A percentile compares a stretch with the other conserved stretches of the same genome.
These are phyloP conservation scores for Tolmerus cingulatus DNA, from an alignment of 2,888 invertebrate genomes.

Conservation along the genomic window DNA sequence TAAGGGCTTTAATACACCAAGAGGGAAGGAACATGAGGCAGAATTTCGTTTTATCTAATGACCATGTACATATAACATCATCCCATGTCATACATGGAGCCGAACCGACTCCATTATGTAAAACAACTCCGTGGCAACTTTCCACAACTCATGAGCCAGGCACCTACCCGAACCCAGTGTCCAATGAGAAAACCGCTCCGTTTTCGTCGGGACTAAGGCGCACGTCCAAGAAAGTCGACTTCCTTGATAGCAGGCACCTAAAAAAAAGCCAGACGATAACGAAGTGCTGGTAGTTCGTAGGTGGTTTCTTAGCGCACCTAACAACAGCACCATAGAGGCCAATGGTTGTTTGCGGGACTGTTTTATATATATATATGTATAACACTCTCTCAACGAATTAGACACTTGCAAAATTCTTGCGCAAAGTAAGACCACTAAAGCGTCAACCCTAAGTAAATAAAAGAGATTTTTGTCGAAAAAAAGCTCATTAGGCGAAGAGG, in stretches of 20 bases:
- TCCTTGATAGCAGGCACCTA: not conserved
- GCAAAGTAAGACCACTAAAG: not conserved
- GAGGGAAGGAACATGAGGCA: not conserved
- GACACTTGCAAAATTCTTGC: constrained; percentile 8
- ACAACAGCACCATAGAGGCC: not conserved
- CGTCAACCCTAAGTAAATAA: not conserved
- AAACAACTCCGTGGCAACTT: not conserved
- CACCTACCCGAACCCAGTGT: not conserved
- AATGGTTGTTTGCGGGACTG: not conserved
- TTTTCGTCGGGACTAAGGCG: not conserved
- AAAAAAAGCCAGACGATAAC: not conserved
- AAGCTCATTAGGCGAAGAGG: not conserved
- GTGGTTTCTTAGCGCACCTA: not conserved
- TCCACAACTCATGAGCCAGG: no score
- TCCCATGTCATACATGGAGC: not conserved
- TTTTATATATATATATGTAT: not conserved
- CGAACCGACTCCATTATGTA: not conserved
- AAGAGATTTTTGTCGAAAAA: not conserved
- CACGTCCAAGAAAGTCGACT: constrained; percentile 10
- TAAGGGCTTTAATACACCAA: not conserved
- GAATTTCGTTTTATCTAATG: not conserved
- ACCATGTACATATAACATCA: not conserved
- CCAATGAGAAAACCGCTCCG: not conserved
- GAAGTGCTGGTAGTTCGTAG: not conserved
- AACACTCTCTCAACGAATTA: not conserved